phyloP scores from a whole-genome alignment of 2,113 vertebrate species.

The Propithecus coquereli region DNA sequence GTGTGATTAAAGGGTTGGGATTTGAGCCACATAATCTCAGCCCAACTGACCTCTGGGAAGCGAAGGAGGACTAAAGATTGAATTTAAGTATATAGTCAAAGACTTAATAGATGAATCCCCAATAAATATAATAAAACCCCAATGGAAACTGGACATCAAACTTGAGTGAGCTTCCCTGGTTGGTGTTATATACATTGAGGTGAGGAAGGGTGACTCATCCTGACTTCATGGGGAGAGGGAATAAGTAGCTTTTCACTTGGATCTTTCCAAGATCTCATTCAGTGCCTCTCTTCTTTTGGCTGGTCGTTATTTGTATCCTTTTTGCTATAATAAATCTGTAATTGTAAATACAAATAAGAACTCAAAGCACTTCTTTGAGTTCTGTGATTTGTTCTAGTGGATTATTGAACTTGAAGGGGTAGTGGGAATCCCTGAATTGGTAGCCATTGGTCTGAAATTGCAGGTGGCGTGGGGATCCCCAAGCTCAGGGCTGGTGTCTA shows the following conservation, averaged over 20 bases:
- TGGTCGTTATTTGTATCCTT: background rate
- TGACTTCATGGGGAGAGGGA: background rate
- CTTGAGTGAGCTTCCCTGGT: accelerated
- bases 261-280: background rate
- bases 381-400: background rate
- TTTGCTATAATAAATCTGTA: background rate
- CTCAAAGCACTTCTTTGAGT: background rate
- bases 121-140: background rate
- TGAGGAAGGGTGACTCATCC: background rate
- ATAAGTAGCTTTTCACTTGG: background rate
- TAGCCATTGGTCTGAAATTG: background rate
- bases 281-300: background rate
- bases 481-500: background rate
- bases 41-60: background rate
- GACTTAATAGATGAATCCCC: background rate
- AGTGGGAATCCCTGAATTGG: background rate
- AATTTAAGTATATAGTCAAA: background rate
- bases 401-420: background rate
- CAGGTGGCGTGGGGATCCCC: no score
- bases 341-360: background rate
- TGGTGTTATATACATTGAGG: background rate
- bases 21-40: background rate
- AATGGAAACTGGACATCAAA: background rate
- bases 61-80: background rate
- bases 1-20: background rate